Evolutionary conservation across 2,888 invertebrate species (phyloP).

Genomic region (Sphinx pinastri): DNA sequence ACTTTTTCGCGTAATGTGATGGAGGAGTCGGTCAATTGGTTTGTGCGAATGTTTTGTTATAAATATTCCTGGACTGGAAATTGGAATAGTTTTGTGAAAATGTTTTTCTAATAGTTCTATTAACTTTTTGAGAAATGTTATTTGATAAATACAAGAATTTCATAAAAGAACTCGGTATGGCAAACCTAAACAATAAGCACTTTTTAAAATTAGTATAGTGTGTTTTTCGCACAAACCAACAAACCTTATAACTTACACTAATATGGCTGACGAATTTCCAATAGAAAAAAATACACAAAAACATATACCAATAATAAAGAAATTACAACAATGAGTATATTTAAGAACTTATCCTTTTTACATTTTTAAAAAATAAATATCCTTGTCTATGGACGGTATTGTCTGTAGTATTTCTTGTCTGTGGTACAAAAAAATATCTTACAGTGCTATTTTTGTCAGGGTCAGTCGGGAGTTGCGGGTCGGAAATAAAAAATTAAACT

Average conservation of each 20-base stretch:
- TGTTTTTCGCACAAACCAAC: neutral
- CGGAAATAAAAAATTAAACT: slow-evolving; percentile 42
- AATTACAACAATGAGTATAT: slow-evolving; percentile 67
- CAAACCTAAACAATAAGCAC: too few relatives aligned
- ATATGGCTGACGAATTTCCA: slow-evolving; percentile 66
- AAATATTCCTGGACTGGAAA: neutral
- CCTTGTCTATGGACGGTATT: slow-evolving; percentile 79
- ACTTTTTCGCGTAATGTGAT: slow-evolving; percentile 21
- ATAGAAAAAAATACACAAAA: slow-evolving; percentile 11
- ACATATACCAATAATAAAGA: slow-evolving; percentile 43
- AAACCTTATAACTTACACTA: slow-evolving; percentile 54
- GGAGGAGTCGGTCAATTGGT: neutral
- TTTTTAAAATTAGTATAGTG: too few relatives aligned
- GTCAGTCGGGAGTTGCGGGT: slow-evolving; percentile 10
- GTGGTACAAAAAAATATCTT: slow-evolving; percentile 31
- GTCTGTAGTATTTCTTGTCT: slow-evolving; percentile 48
- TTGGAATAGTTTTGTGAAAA: neutral
- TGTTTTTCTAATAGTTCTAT: too few relatives aligned
- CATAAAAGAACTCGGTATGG: too few relatives aligned
- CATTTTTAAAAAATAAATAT: slow-evolving; percentile 71
- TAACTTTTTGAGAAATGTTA: too few relatives aligned
- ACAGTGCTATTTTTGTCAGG: slow-evolving; percentile 29
- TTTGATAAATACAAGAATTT: too few relatives aligned
- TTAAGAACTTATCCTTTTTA: slow-evolving; percentile 46
- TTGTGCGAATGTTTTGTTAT: neutral